These are phyloP conservation scores for Teleiodes luculella DNA, from an alignment of 2,888 invertebrate genomes.

Conservation along the genomic window DNA sequence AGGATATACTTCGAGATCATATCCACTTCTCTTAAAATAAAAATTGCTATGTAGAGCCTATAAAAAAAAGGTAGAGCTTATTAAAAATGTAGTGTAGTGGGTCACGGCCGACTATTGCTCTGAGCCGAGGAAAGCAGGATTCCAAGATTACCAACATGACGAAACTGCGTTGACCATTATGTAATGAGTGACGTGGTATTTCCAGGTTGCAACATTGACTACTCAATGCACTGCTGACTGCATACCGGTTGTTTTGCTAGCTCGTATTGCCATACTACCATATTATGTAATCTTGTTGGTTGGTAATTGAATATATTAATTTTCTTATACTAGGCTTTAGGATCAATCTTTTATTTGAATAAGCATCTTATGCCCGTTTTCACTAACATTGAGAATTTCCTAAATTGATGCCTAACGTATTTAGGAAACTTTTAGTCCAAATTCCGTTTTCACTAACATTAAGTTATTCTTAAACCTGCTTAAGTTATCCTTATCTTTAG, in stretches of 20 bases:
- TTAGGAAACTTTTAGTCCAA: too few species aligned
- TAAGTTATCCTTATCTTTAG: too few species aligned
- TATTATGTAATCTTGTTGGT: not conserved
- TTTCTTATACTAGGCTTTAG: not conserved
- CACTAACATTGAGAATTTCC: too few species aligned
- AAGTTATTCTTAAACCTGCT: too few species aligned
- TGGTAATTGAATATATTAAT: not conserved
- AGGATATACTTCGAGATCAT: too few species aligned
- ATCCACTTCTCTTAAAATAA: too few species aligned
- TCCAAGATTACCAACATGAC: constrained; percentile 11
- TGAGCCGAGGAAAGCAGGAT: constrained; percentile 6
- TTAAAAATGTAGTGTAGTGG: constrained; percentile 1
- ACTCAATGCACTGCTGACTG: constrained; percentile 9
- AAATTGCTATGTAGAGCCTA: too few species aligned
- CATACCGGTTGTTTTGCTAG: constrained; percentile 9
- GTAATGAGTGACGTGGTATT: constrained; percentile 10
- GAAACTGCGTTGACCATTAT: constrained; percentile 5
- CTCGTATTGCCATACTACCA: not conserved
- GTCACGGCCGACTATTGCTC: constrained; percentile 1
- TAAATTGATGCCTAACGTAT: too few species aligned
- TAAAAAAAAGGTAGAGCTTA: too few species aligned
- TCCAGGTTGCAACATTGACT: constrained; percentile 12
- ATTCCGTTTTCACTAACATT: too few species aligned
- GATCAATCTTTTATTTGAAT: not conserved
- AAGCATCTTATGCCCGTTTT: too few species aligned